A percentile compares a stretch with the other conserved stretches of the same genome.
Conservation (phyloP, 2,888 invertebrate species). For the Dynastes maya region DNA sequence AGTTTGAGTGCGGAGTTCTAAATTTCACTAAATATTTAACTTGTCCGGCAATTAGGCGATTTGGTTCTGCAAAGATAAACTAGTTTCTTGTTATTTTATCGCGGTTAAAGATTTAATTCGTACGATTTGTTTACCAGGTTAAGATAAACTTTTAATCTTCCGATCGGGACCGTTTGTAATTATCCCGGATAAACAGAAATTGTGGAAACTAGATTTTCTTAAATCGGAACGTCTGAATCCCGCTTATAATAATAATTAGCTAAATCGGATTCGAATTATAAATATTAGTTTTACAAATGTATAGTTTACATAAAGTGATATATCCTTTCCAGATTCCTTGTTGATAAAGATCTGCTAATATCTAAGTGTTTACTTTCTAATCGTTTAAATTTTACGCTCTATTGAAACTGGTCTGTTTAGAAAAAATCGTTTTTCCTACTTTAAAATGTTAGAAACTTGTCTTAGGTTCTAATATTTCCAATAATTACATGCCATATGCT, state of each 20-base stretch:
- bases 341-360: neutral
- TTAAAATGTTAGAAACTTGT: no score
- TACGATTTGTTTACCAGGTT: conserved; percentile 7
- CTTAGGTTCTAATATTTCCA: no score
- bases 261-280: conserved; percentile 2
- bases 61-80: neutral
- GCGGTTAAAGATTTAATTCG: neutral
- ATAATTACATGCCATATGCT: no score
- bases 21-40: conserved; percentile 20
- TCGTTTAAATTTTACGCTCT: neutral
- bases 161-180: neutral
- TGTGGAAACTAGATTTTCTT: neutral
- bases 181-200: conserved; percentile 1
- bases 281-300: conserved; percentile 14
- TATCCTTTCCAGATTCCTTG: neutral
- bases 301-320: conserved; percentile 4
- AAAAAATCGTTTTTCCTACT: no score
- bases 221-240: neutral
- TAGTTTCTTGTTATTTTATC: neutral
- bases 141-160: conserved; percentile 12
- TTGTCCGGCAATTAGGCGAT: conserved; percentile 7
- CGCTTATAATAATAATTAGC: conserved; percentile 15
- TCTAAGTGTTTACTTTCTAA: neutral
- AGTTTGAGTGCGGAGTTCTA: conserved; percentile 3
- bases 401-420: neutral